phyloP scores from a whole-genome alignment of 2,888 invertebrate species.

The Thereva nobilitata region DNA sequence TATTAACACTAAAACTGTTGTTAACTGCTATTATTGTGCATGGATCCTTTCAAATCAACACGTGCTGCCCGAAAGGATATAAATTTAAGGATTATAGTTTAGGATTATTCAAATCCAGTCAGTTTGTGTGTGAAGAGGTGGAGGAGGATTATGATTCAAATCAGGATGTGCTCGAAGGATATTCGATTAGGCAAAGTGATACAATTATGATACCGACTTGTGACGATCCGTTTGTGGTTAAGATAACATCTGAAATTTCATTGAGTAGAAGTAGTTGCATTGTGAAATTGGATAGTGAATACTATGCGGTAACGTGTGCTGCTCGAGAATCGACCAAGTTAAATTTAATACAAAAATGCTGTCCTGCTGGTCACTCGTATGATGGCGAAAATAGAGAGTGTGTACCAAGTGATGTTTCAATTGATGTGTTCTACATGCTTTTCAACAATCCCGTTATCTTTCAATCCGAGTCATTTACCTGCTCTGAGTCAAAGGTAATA shows the following conservation, averaged over 20 bases:
- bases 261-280: slow-evolving; percentile 33
- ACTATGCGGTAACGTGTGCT: slow-evolving; percentile 32
- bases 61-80: slow-evolving; percentile 36
- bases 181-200: slow-evolving; percentile 13
- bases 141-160: background rate
- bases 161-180: background rate
- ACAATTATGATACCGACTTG: slow-evolving; percentile 35
- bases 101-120: slow-evolving; percentile 14
- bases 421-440: slow-evolving; percentile 45
- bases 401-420: slow-evolving; percentile 28
- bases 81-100: slow-evolving; percentile 22
- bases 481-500: slow-evolving; percentile 48
- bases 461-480: slow-evolving; percentile 47
- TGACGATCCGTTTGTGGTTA: slow-evolving; percentile 29
- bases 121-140: slow-evolving; percentile 28
- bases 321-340: slow-evolving; percentile 37
- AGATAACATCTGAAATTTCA: slow-evolving; percentile 11
- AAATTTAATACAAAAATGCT: slow-evolving; percentile 52
- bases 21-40: background rate
- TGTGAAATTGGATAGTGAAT: slow-evolving; percentile 22
- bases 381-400: slow-evolving; percentile 47
- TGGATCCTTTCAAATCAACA: slow-evolving; percentile 20
- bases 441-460: slow-evolving; percentile 48
- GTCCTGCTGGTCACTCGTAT: slow-evolving; percentile 50
- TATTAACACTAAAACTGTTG: background rate